phyloP scores from a whole-genome alignment of 2,113 vertebrate genomes.

The Egretta garzetta region DNA sequence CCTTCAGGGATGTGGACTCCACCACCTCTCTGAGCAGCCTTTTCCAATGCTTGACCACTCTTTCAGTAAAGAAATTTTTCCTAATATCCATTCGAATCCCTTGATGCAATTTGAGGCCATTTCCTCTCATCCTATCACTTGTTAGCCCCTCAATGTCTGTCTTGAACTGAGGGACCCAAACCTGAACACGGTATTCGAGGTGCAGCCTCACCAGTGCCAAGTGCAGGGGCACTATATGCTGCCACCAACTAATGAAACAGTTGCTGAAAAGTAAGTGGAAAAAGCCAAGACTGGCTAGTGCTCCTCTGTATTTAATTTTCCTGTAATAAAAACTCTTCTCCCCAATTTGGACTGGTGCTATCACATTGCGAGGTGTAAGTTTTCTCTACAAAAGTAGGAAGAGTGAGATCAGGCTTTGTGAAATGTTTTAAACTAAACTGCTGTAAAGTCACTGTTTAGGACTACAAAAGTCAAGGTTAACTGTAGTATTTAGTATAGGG shows the following conservation, averaged over 20 bases:
- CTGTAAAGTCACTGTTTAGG: background rate
- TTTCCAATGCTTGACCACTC: no score
- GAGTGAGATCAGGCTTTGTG: background rate
- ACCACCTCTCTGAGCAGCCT: no score
- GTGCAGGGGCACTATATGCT: background rate
- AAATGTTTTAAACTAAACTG: background rate
- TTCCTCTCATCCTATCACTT: no score
- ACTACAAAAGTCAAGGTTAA: background rate
- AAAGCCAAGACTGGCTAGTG: background rate
- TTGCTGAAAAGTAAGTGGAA: background rate
- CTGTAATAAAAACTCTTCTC: no score
- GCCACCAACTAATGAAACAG: background rate
- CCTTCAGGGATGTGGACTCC: no score
- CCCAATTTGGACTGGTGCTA: background rate
- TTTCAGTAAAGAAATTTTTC: no score
- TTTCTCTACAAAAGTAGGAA: background rate
- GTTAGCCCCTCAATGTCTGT: no score
- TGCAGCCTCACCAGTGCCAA: no score
- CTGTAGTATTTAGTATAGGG: background rate
- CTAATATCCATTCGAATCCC: no score
- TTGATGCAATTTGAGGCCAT: no score
- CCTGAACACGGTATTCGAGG: no score
- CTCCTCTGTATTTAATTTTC: background rate
- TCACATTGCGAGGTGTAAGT: rapidly evolving
- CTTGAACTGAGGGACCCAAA: no score